These are phyloP conservation scores for Prosopocoilus inquinatus DNA, from an alignment of 2,888 invertebrate species.

Conservation along the genomic window DNA sequence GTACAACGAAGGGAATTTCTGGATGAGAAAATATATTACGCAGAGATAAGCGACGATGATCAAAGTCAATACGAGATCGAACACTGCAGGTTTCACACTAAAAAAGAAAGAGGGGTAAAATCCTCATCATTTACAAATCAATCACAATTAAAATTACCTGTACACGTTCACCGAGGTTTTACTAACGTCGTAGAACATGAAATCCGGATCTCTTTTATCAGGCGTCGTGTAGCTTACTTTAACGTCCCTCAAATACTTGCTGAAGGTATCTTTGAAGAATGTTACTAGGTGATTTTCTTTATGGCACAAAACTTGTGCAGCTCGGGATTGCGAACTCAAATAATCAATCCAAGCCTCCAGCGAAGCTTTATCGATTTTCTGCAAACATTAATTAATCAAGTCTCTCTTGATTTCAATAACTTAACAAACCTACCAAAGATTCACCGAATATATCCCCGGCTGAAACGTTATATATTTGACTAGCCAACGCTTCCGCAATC, in stretches of 20 bases:
- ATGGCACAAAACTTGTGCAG: constrained; percentile 68
- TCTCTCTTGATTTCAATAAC: background rate
- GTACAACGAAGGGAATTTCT: constrained; percentile 68
- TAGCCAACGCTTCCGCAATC: constrained; percentile 82
- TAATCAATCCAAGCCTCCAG: constrained; percentile 75
- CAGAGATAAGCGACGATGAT: constrained; percentile 81
- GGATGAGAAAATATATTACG: constrained; percentile 79
- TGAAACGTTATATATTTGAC: constrained; percentile 73
- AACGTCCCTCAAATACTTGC: constrained; percentile 76
- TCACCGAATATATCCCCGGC: constrained; percentile 68
- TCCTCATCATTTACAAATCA: background rate
- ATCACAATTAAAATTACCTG: constrained; percentile 61
- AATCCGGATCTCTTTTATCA: constrained; percentile 90
- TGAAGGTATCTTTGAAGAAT: constrained; percentile 69
- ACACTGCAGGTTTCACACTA: constrained; percentile 96
- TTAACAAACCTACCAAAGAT: constrained; percentile 64
- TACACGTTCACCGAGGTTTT: constrained; percentile 81
- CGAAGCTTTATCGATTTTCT: constrained; percentile 74
- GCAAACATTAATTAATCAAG: constrained; percentile 31
- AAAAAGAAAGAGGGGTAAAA: constrained; percentile 25
- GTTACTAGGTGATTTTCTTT: constrained; percentile 67
- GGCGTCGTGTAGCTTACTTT: constrained; percentile 66
- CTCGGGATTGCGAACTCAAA: constrained; percentile 69
- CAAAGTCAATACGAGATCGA: constrained; percentile 90
- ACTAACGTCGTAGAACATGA: constrained; percentile 83